Evolutionary conservation across 1,140 invertebrate species (phyloP), one percentile per base, ranked within the genome.

Genomic region (Anastatus disparis): DNA sequence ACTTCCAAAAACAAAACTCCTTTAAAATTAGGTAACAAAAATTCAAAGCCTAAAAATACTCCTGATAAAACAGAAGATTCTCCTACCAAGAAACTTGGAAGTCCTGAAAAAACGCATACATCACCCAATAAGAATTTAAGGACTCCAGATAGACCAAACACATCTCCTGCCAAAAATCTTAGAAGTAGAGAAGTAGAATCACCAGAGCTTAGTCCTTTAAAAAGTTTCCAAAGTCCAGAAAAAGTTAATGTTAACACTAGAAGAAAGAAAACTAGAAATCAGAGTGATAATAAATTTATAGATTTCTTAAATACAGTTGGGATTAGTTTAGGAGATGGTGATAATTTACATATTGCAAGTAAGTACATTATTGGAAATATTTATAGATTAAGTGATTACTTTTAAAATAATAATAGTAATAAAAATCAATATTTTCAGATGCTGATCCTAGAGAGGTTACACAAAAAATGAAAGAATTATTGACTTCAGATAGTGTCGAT

Each of bases 281-380:
- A 68, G 7, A 52, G 9, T 40, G 10, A 70, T 72, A 24, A 70
- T 69, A 48, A 59, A 67, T 74, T 84, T 46, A 40, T 44, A 9
- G 40, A 72, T 9, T 83, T 83, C 76, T 65, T 84, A 6, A 59
- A 74, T 4, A 56, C 72, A 65, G 77, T 69, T 22, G 79, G 81
- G 15, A 75, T 83, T 40, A 75, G 55, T 46, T 72, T 84, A 35
- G 73, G 67, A 24, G 3, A 20, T 40, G 59, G 69, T 46, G 74
- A 76, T 3, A 66, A 61, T 13, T 69, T 75, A 29, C 69, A 82
- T 72, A 26, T 64, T 35, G 75, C 79, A 50, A 62, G 81, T 84
- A 77, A 61, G 52, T 61, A 29, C 50, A 29, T 58, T 66, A 15
- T 24, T n/a, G n/a, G n/a, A n/a, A n/a, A n/a, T n/a, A 13, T 38